Base-by-base conservation (phyloP, 2,888 invertebrate species). In the Copidosoma aretas region DNA sequence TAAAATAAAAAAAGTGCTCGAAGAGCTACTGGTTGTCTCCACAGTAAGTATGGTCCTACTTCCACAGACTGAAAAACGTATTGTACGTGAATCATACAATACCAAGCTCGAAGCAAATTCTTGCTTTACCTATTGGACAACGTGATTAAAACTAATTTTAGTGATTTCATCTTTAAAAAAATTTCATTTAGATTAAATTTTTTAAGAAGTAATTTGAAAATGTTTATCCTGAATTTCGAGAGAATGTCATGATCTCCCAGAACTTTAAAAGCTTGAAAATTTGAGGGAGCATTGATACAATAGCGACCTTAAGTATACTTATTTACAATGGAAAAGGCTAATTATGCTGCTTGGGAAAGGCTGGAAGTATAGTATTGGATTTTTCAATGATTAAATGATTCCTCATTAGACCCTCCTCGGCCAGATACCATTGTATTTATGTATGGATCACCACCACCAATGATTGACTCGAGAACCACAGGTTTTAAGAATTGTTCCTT, bases 161-260 rank as follows among this genome's bases (percentile, higher is more conserved):
- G n/a, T n/a, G n/a, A n/a, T n/a, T n/a, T n/a, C n/a, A n/a, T n/a
- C n/a, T n/a, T n/a, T n/a, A n/a, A n/a, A n/a, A n/a, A n/a, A n/a
- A n/a, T n/a, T 99, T 72, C 96, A 97, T 85, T 86, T 99, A 32
- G 32, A 32, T 32, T 61, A 51, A 39, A 17, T 58, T 39, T n/a
- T 72, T 63, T 1, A 79, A 95, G 94, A 94, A 98, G 0, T 99
- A 99, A 84, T 95, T 94, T 84, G 95, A 94, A 86, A 92, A 95
- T 86, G 91, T 93, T 0, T 95, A 98, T 84, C 97, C 98, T 0
- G 96, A 97, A 85, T 99, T 98, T 84, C 98, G 98, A 0, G 95
- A 96, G 4, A 98, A 98, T 64, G 98, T 99, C 17, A 98, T 98
- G 86, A 91, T 99, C 93, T 94, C 96, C 2, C 99, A 99, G 82